Base-by-base conservation (phyloP, 2,113 vertebrate genomes). In the Lota lota region DNA sequence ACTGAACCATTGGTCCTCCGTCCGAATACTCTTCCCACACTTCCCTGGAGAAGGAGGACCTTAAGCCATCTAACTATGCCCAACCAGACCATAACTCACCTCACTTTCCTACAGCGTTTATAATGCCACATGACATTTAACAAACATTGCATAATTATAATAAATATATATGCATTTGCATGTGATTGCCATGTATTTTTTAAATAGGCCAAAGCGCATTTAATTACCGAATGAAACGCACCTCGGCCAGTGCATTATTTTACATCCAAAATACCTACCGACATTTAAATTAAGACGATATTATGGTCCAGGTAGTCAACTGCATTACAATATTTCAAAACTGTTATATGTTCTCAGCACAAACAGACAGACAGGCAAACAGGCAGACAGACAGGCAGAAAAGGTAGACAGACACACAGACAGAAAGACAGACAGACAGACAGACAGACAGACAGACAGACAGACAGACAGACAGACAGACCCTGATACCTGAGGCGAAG, bases 21-120 rank as follows among this genome's bases (percentile, higher is more conserved):
- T 93, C 1, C 91, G 87, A 53, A 93, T 88, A 57, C 90, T 83
- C 68, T 83, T 89, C 57, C 89, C 84, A 62, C 53, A 2, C 1
- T 8, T 72, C 11, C 88, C 90, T 90, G 74, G 18, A 15, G 51
- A 18, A 21, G 21, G 70, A 18, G 28, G 2, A 22, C 5, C 28
- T 18, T 28, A 1, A 2, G 20, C 14, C 7, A 12, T 12, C 20
- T 8, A 1, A 21, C 11, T 21, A 14, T 12, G 17, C 51, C 51
- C 12, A 14, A 53, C 51, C 51, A 53, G 17, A 53, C 12, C 17
- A 14, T 53, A 53, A 14, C 51, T 17, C 51, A 2, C 12, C 17
- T 15, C 51, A 17, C 28, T 33, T 33, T 33, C 28, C 2, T 33
- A 33, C 28, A 33, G 28, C 8, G 14, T 54, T 54, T 14, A 54